Conservation (phyloP, 64 coral and sea anemone species). For the Stichodactyla helianthus region DNA sequence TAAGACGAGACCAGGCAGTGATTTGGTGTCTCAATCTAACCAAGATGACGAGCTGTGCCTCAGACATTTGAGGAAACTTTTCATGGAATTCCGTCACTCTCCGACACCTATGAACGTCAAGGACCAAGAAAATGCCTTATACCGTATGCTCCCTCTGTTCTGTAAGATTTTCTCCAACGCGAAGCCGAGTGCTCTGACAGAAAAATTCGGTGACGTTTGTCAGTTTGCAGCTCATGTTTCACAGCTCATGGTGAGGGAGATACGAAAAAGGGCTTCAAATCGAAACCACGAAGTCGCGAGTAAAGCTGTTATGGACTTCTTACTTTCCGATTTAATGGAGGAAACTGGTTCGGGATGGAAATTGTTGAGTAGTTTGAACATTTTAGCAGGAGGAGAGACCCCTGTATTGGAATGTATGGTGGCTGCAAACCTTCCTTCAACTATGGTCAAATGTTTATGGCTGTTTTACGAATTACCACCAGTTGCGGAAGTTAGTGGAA, state of each 20-base stretch:
- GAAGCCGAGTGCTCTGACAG: constrained; percentile 73
- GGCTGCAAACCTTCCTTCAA: constrained; percentile 84
- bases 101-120: constrained; percentile 81
- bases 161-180: constrained; percentile 89
- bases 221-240: constrained; percentile 97
- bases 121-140: constrained; percentile 90
- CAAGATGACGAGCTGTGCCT: constrained; percentile 84
- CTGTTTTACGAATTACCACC: constrained; percentile 92
- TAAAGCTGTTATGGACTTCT: constrained; percentile 78
- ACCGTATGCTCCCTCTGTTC: constrained; percentile 90
- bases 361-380: constrained; percentile 65
- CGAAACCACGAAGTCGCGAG: constrained; percentile 76
- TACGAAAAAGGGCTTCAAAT: constrained; percentile 69
- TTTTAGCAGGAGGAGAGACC: constrained; percentile 85
- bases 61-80: constrained; percentile 91
- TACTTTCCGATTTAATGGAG: constrained; percentile 60
- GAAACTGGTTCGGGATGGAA: constrained; percentile 89
- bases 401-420: constrained; percentile 98
- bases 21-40: constrained; percentile 65
- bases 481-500: constrained; percentile 1
- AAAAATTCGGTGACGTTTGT: constrained; percentile 87
- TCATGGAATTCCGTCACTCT: constrained; percentile 97
- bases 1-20: constrained; percentile 36
- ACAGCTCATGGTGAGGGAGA: constrained; percentile 90
- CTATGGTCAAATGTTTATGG: constrained; percentile 93